Conservation (phyloP, 2,113 vertebrate species). For the Plotosus lineatus region DNA sequence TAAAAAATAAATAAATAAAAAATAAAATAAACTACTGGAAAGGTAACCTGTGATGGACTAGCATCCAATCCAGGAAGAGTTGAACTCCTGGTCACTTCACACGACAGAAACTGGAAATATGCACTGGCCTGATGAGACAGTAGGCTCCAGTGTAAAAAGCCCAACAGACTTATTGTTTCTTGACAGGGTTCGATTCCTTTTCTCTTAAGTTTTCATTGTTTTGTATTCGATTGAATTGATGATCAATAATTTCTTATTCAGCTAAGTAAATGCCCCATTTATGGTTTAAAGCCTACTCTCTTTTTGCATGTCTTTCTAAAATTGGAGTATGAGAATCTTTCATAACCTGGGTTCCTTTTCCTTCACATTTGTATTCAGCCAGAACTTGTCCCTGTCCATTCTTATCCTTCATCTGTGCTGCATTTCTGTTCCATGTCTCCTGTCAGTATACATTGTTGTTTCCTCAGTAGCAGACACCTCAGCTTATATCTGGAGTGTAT, state of each 20-base stretch:
- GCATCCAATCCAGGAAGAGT: no score
- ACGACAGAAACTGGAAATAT: no score
- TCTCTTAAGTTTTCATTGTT: not conserved
- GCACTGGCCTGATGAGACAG: no score
- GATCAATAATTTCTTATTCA: not conserved
- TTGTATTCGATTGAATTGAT: not conserved
- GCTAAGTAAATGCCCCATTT: conserved; percentile 23
- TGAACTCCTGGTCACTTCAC: no score
- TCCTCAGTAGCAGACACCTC: conserved; percentile 19
- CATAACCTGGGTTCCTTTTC: conserved; percentile 14
- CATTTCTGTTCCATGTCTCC: conserved; percentile 20
- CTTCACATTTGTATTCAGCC: not conserved
- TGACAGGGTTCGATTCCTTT: no score
- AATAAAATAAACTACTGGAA: no score
- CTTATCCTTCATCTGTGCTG: not conserved
- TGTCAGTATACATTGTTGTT: conserved; percentile 29
- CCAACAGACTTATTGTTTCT: no score
- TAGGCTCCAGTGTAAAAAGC: no score
- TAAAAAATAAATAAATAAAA: no score
- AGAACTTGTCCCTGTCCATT: conserved; percentile 10
- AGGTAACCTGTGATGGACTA: no score
- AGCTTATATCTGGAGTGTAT: not conserved
- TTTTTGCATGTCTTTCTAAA: conserved; percentile 14
- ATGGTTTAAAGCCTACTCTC: conserved; percentile 7
- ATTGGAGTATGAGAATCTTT: conserved; percentile 13